Evolutionary conservation across 2,113 vertebrate species (phyloP).

Genomic region (Tonatia bakeri): DNA sequence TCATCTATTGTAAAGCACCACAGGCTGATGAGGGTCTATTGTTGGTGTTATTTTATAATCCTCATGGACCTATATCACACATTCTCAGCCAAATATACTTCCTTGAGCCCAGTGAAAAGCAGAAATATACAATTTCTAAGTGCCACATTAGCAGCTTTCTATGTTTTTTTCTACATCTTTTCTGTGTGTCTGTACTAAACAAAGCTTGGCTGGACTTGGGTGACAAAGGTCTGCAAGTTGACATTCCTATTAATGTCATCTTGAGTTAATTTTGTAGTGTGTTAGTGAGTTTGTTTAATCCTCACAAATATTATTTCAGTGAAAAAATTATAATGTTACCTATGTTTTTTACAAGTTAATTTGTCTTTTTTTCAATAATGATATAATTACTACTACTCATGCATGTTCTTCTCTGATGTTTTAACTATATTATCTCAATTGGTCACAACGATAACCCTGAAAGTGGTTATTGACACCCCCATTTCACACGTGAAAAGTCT

Average conservation of each 20-base stretch:
- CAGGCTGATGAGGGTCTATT: background rate
- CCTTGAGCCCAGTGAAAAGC: background rate
- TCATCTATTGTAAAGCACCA: conserved; percentile 35
- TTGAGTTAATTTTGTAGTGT: conserved; percentile 1
- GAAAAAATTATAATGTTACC: conserved; percentile 1
- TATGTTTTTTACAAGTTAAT: background rate
- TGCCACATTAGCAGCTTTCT: background rate
- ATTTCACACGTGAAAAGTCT: conserved; percentile 14
- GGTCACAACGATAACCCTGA: background rate
- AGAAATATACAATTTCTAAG: conserved; percentile 4
- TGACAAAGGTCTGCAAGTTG: background rate
- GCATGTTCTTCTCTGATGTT: background rate
- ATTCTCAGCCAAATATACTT: background rate
- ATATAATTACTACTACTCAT: background rate
- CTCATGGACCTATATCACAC: background rate
- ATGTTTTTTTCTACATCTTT: background rate
- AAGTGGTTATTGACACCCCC: background rate
- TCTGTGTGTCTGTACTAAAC: background rate
- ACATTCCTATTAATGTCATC: conserved; percentile 14
- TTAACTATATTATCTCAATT: background rate
- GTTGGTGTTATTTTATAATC: conserved; percentile 7
- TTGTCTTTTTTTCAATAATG: background rate
- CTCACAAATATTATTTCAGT: conserved; percentile 29
- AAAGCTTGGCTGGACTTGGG: background rate
- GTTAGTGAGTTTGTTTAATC: background rate